Conservation (phyloP, 2,797 vertebrate genomes). For the Crenichthys baileyi region DNA sequence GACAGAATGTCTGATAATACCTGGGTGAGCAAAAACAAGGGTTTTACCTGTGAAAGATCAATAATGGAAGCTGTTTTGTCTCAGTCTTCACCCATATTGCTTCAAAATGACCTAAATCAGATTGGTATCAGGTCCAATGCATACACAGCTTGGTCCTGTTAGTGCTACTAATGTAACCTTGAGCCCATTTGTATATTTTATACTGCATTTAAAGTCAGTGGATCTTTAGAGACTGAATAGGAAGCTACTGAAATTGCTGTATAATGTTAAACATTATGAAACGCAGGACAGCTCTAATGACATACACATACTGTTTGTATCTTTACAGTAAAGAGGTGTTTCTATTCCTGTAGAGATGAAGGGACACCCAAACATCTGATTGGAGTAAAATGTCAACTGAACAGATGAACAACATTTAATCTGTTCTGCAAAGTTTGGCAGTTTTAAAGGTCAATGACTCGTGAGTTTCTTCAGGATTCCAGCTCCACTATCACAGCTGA, state of each 20-base stretch:
- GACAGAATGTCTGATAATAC: not conserved
- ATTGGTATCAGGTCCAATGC: not conserved
- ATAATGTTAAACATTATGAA: not conserved
- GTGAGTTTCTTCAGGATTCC: conserved; percentile 20
- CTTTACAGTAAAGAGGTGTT: not conserved
- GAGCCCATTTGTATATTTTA: not conserved
- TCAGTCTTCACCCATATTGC: not conserved
- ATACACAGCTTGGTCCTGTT: not conserved
- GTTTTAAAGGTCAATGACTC: conserved; percentile 55
- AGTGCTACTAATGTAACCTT: not conserved
- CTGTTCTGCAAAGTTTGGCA: conserved; percentile 42
- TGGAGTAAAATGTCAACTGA: conserved; percentile 26
- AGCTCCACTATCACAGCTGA: conserved; percentile 12
- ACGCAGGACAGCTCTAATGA: not conserved
- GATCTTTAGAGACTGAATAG: not conserved
- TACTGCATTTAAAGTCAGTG: not conserved
- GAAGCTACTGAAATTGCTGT: not conserved
- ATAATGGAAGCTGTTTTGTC: not conserved
- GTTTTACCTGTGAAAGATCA: not conserved
- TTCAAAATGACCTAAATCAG: not conserved
- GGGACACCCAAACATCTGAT: conserved; percentile 9
- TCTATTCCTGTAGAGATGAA: not conserved
- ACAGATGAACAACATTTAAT: conserved; percentile 36
- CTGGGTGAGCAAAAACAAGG: not conserved
- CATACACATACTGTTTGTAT: not conserved